Evolutionary conservation across 2,888 invertebrate genomes (phyloP).

Genomic region (Drosophila incognita): DNA sequence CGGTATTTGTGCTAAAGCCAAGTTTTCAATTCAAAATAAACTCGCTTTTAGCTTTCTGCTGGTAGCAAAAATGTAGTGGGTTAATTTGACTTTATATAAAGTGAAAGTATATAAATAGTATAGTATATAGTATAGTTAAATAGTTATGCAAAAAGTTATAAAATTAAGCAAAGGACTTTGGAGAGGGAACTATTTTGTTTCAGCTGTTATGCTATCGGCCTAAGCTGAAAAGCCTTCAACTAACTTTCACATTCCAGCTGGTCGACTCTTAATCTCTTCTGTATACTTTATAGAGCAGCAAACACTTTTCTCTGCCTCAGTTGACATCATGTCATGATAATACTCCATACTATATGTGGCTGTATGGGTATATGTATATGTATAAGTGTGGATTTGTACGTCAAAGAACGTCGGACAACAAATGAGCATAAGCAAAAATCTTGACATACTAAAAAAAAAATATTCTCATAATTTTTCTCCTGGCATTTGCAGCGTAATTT

Average conservation of each 20-base stretch:
- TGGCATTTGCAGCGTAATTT: constrained; percentile 74
- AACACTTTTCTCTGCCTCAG: constrained; percentile 7
- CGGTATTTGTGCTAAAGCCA: neutral
- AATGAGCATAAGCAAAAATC: constrained; percentile 73
- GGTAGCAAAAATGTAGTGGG: neutral
- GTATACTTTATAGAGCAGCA: neutral
- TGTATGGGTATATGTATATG: neutral
- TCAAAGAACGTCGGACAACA: constrained; percentile 48
- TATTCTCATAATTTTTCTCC: constrained; percentile 71
- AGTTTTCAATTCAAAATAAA: neutral
- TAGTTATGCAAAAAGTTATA: neutral
- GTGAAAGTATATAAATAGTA: neutral
- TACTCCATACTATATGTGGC: constrained; percentile 22
- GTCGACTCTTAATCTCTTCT: neutral
- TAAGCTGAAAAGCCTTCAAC: neutral
- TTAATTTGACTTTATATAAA: neutral
- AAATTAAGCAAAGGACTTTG: neutral
- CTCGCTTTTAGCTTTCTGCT: neutral
- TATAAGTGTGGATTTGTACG: neutral
- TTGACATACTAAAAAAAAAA: constrained; percentile 57
- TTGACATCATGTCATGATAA: constrained; percentile 15
- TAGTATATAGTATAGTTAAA: neutral
- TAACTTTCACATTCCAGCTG: neutral
- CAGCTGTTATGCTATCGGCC: neutral
- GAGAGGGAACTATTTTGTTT: neutral